Evolutionary conservation across 2,113 vertebrate species (phyloP).

Genomic region (Alaudala cheleensis): DNA sequence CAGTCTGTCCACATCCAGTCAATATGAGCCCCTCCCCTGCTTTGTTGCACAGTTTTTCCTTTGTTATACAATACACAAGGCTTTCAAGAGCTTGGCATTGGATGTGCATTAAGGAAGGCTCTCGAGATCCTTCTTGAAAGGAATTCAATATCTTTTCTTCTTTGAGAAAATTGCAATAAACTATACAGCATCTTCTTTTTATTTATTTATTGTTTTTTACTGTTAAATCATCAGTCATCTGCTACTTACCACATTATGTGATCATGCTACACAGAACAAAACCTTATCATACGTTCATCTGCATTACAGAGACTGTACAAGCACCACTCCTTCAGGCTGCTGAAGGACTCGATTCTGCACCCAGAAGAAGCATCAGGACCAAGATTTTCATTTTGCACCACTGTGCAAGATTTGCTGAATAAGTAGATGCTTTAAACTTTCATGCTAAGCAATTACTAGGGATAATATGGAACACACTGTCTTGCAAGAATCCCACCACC

Average conservation of each 20-base stretch:
- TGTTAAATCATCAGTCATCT: constrained; percentile 27
- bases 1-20: constrained; percentile 23
- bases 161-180: constrained; percentile 70
- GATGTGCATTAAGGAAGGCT: constrained; percentile 43
- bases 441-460: neutral
- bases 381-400: neutral
- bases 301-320: neutral
- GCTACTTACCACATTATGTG: neutral
- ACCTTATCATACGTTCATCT: neutral
- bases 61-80: constrained; percentile 28
- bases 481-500: constrained; percentile 5
- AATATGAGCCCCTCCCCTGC: constrained; percentile 21
- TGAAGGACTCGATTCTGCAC: neutral
- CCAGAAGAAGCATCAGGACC: constrained; percentile 2
- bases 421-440: constrained; percentile 6
- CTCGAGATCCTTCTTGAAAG: constrained; percentile 59
- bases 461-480: neutral
- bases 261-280: neutral
- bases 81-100: constrained; percentile 30
- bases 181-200: constrained; percentile 26
- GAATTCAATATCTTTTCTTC: constrained; percentile 61
- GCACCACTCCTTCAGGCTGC: neutral
- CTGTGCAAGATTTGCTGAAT: neutral
- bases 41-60: constrained; percentile 37
- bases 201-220: constrained; percentile 27